phyloP scores from a whole-genome alignment of 2,113 vertebrate species.

The Hemibagrus wyckioides region DNA sequence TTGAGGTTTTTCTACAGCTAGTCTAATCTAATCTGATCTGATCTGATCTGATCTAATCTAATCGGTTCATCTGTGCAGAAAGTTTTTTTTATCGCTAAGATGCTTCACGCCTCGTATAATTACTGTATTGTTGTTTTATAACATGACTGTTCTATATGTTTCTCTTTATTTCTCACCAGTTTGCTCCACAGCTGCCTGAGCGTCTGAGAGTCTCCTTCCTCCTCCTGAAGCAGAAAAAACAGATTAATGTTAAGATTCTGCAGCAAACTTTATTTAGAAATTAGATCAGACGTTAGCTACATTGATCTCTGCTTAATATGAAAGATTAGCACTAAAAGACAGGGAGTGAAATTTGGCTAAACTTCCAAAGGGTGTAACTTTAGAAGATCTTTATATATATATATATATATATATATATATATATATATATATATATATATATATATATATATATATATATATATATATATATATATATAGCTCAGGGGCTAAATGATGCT shows the following conservation, averaged over 20 bases:
- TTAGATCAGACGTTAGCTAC: background rate
- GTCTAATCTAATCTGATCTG: background rate
- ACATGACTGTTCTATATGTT: background rate
- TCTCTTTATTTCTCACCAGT: constrained; percentile 8
- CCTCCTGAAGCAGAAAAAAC: constrained; percentile 2
- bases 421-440: no score
- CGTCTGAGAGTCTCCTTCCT: background rate
- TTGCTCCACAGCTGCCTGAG: constrained; percentile 1
- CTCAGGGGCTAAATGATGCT: no score
- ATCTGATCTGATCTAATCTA: background rate
- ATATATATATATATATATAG: no score
- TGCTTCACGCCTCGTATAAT: background rate
- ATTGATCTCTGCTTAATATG: background rate
- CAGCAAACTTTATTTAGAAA: background rate
- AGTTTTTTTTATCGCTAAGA: background rate
- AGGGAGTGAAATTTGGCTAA: background rate
- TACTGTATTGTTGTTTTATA: background rate
- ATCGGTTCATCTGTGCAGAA: background rate
- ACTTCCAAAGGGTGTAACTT: no score
- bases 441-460: no score
- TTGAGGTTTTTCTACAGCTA: background rate
- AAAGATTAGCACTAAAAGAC: background rate
- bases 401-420: no score
- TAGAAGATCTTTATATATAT: no score
- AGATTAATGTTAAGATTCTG: background rate